Base-by-base conservation (phyloP, 2,113 vertebrate species). In the Brevimyrus niger region DNA sequence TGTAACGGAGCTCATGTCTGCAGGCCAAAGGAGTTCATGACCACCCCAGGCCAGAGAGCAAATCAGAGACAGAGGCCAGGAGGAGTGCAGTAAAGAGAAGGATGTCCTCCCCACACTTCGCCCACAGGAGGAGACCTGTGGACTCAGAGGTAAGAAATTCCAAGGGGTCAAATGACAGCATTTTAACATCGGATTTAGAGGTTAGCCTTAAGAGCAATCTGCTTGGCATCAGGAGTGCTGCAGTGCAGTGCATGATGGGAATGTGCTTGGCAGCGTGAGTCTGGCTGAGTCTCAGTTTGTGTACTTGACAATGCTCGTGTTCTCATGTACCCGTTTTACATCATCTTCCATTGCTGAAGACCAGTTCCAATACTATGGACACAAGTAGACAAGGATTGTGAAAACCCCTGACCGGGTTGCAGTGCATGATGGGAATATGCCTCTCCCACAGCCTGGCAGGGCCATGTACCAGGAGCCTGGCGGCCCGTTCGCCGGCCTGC, bases 11-110 rank as follows among this genome's bases (percentile, higher is more conserved):
- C 13, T 3, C n/a, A 2, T 87, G 85, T 38, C n/a, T 47, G n/a
- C 92, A 98, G 98, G 97, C 98, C 76, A 99, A 99, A 94, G 98
- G 98, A 17, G 95, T 99, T 80, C 98, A 99, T 10, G 98, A 99
- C 80, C 98, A 99, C 83, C 97, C 97, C 0, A 95, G 97, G 91
- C 98, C 98, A 86, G 98, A 99, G 90, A 99, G 98, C 82, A 99
- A 99, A 93, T 94, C 97, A 0, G 98, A 99, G 91, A 98, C 98
- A 0, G 98, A 99, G 92, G 96, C 97, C 87, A 95, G 98, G 92
- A 95, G 98, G 94, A 98, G 97, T 84, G 96, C 97, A 3, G 92
- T 97, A 38, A 99, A 99, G 92, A 97, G 98, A 93, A 96, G 98
- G 89, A 96, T 96, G 89, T 96, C 95, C 19, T 96, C 96, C 3